Conservation (phyloP, 2,888 invertebrate genomes). For the Volucella inflata region DNA sequence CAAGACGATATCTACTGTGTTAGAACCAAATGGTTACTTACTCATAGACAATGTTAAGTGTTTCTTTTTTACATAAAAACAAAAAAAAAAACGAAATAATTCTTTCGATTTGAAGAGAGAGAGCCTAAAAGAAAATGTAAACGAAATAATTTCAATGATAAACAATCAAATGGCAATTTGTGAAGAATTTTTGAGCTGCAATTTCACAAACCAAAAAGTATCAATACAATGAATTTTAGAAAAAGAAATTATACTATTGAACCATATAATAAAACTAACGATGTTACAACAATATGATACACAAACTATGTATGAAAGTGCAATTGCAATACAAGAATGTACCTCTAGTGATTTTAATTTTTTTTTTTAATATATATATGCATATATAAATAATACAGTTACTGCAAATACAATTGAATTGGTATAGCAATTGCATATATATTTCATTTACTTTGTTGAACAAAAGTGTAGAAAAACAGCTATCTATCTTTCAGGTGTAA, state of each 20-base stretch:
- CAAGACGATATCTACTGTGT: constrained; percentile 56
- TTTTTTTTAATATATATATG: constrained; percentile 21
- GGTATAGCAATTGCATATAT: constrained; percentile 37
- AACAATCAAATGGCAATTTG: constrained; percentile 1
- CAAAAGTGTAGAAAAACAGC: not conserved
- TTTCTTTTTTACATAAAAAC: constrained; percentile 60
- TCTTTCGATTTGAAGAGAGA: constrained; percentile 2
- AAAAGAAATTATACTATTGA: constrained; percentile 11
- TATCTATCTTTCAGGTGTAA: too few relatives aligned
- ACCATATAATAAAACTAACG: constrained; percentile 7
- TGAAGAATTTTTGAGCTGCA: constrained; percentile 37
- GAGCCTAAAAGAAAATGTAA: constrained; percentile 2
- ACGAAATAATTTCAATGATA: too few relatives aligned
- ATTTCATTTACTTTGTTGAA: constrained; percentile 11
- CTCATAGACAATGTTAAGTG: constrained; percentile 46
- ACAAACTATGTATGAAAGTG: constrained; percentile 61
- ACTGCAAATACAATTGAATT: constrained; percentile 25
- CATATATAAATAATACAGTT: constrained; percentile 11
- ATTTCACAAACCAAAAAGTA: constrained; percentile 58
- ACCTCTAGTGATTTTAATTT: constrained; percentile 53
- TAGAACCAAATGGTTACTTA: constrained; percentile 37
- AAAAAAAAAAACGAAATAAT: constrained; percentile 18
- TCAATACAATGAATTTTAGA: constrained; percentile 31
- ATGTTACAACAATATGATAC: constrained; percentile 47
- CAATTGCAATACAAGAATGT: constrained; percentile 67